These are phyloP conservation scores for Ceratosolen solmsi DNA, from an alignment of 1,140 invertebrate species.

Conservation along the genomic window DNA sequence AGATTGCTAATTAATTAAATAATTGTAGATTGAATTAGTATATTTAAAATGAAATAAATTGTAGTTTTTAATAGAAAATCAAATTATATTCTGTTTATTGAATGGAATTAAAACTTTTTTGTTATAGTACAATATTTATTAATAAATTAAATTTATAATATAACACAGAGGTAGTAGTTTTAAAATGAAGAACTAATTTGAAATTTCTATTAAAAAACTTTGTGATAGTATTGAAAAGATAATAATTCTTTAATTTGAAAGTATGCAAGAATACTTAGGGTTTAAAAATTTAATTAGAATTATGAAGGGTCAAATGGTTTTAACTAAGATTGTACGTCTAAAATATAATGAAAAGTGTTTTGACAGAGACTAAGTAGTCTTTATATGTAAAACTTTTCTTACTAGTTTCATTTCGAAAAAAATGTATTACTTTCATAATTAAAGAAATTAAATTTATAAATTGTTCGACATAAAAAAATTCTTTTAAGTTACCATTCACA, in stretches of 20 bases:
- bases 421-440: conserved; percentile 28
- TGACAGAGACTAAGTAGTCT: conserved; percentile 27
- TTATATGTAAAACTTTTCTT: conserved; percentile 15
- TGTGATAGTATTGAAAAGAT: not conserved
- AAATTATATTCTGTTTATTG: not conserved
- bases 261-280: conserved; percentile 18
- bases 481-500: conserved; percentile 21
- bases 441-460: not conserved
- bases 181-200: conserved; percentile 16
- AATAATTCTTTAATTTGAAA: not conserved
- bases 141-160: not conserved
- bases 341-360: conserved; percentile 25
- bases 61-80: conserved; percentile 23
- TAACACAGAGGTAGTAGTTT: not conserved
- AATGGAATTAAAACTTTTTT: not conserved
- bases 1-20: conserved; percentile 10
- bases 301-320: not conserved
- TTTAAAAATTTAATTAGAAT: conserved; percentile 12
- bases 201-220: conserved; percentile 39
- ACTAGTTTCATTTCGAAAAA: conserved; percentile 28
- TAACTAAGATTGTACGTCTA: not conserved
- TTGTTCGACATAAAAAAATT: not conserved
- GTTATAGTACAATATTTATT: conserved; percentile 16
- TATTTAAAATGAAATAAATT: conserved; percentile 20
- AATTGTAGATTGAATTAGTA: conserved; percentile 20